These are phyloP conservation scores for Nomada hirtipes DNA, from an alignment of 2,888 invertebrate genomes.

Conservation along the genomic window DNA sequence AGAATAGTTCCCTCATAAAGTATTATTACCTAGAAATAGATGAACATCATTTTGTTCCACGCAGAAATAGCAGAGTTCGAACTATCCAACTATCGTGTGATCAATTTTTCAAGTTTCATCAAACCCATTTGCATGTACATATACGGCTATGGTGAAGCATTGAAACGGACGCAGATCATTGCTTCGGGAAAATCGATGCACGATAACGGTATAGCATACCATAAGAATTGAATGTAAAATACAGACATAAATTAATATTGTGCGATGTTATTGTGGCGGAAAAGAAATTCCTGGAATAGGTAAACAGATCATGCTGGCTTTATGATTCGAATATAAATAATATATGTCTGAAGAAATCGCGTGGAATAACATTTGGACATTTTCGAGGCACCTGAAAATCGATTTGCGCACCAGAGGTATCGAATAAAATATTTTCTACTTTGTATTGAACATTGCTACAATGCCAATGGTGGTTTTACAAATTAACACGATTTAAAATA, in stretches of 20 bases:
- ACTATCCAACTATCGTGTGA: not conserved
- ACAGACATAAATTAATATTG: not conserved
- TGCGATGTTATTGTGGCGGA: not conserved
- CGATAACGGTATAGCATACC: not conserved
- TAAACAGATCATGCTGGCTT: not conserved
- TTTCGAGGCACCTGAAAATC: not conserved
- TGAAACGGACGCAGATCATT: slow-evolving; percentile 1
- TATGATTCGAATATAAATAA: not conserved
- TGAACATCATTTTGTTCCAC: not conserved
- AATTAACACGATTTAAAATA: not conserved
- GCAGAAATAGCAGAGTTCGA: not conserved
- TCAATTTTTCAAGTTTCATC: not conserved
- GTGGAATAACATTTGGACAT: not conserved
- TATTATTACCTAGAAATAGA: not conserved
- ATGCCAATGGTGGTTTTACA: not conserved
- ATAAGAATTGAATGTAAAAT: slow-evolving; percentile 11
- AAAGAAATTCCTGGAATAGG: not conserved
- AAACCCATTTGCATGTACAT: not conserved
- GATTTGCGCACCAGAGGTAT: not conserved
- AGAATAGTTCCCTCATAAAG: not conserved
- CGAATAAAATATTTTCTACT: not conserved
- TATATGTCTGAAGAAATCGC: not conserved
- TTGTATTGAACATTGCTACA: not conserved
- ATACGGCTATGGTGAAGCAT: not conserved
- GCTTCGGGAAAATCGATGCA: not conserved